Evolutionary conservation across 2,113 vertebrate species (phyloP).

Genomic region (Perca flavescens): DNA sequence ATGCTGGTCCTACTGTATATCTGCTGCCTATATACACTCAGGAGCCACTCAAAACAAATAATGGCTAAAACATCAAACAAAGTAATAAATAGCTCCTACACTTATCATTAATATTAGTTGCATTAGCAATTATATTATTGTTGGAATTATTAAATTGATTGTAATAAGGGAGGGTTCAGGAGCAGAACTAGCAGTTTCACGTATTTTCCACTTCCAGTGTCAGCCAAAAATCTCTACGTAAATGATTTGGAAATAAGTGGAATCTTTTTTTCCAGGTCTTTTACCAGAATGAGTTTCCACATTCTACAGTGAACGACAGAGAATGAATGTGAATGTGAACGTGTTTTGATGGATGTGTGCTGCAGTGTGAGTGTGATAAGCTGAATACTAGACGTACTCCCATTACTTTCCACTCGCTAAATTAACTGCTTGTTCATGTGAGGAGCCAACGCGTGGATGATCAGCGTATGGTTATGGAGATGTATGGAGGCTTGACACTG

Average conservation of each 20-base stretch:
- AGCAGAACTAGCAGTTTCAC: not conserved
- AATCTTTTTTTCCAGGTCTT: not conserved
- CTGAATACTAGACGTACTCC: conserved; percentile 33
- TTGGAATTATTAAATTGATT: not conserved
- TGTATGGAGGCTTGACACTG: conserved; percentile 30
- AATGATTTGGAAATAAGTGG: conserved; percentile 7
- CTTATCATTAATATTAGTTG: no score
- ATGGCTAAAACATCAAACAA: no score
- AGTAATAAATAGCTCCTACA: no score
- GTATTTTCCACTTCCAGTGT: not conserved
- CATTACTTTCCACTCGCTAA: conserved; percentile 26
- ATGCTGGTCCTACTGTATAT: no score
- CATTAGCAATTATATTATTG: no score
- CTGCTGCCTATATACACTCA: no score
- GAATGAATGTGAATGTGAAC: not conserved
- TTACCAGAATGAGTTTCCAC: not conserved
- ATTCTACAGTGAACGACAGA: not conserved
- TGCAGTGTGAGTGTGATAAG: conserved; percentile 23
- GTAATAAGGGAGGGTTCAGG: not conserved
- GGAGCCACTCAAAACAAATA: no score
- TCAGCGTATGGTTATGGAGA: conserved; percentile 35
- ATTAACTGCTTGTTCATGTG: conserved; percentile 52
- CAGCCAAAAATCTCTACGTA: not conserved
- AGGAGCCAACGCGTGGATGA: conserved; percentile 6
- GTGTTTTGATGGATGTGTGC: conserved; percentile 16